Conservation (phyloP, 2,888 invertebrate genomes). For the Euspilapteryx auroguttella region DNA sequence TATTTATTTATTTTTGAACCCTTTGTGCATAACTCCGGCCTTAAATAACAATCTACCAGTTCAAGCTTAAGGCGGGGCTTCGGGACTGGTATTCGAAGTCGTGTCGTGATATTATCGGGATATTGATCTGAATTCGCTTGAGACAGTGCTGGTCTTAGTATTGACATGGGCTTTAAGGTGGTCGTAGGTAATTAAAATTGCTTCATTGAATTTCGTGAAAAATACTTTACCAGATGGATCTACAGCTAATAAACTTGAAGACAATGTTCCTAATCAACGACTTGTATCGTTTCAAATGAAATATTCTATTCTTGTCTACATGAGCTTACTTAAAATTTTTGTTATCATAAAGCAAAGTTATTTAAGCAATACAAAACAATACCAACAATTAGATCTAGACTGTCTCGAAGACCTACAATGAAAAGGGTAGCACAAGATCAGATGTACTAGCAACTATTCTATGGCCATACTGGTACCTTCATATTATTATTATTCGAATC, state of each 20-base stretch:
- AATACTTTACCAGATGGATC: no score
- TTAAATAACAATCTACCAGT: slow-evolving; percentile 4
- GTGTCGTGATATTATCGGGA: slow-evolving; percentile 3
- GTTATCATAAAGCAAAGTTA: no score
- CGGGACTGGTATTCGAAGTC: slow-evolving; percentile 3
- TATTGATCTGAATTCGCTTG: slow-evolving; percentile 3
- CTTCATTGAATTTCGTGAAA: no score
- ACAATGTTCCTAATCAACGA: no score
- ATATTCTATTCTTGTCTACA: no score
- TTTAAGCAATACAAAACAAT: no score
- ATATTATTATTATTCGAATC: slow-evolving; percentile 52
- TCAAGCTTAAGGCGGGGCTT: slow-evolving; percentile 1
- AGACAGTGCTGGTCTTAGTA: background rate
- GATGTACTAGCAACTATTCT: background rate
- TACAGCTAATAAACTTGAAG: no score
- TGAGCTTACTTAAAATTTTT: no score
- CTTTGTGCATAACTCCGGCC: slow-evolving; percentile 26
- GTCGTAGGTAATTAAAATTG: background rate
- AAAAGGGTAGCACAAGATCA: no score
- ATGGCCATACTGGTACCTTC: slow-evolving; percentile 15
- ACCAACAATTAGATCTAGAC: no score
- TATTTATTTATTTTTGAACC: slow-evolving; percentile 31
- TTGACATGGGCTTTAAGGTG: background rate
- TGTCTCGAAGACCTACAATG: no score
- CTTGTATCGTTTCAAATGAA: no score